phyloP scores from a whole-genome alignment of 2,888 invertebrate genomes.

The Chymomyza fuscimana region DNA sequence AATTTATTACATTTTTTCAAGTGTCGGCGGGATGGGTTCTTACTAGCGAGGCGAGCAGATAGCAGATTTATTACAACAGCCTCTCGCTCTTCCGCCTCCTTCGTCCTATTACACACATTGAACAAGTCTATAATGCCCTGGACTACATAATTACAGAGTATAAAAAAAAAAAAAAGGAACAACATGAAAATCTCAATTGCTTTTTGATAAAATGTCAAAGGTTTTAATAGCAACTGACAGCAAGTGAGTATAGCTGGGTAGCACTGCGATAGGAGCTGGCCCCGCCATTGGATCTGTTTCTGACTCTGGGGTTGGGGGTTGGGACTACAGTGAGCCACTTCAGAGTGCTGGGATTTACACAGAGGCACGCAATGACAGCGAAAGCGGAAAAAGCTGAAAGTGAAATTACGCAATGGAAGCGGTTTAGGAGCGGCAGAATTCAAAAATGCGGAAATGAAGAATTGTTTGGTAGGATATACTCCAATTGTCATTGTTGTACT shows the following conservation, averaged over 20 bases:
- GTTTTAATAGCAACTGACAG: conserved; percentile 46
- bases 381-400: conserved; percentile 35
- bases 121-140: too few relatives aligned
- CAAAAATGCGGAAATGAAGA: conserved; percentile 38
- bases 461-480: conserved; percentile 28
- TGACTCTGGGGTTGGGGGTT: background rate
- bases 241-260: conserved; percentile 1
- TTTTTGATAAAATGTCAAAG: conserved; percentile 71
- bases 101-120: too few relatives aligned
- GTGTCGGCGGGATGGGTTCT: too few relatives aligned
- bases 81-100: too few relatives aligned
- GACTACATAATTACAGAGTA: too few relatives aligned
- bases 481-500: conserved; percentile 31
- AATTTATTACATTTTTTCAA: too few relatives aligned
- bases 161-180: conserved; percentile 5
- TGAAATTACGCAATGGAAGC: conserved; percentile 43
- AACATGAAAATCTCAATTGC: conserved; percentile 42
- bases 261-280: background rate
- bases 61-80: too few relatives aligned
- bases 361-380: conserved; percentile 51
- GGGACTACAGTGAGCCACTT: conserved; percentile 49
- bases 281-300: background rate
- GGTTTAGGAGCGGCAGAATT: background rate
- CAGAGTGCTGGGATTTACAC: conserved; percentile 50
- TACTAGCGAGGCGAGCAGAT: too few relatives aligned